These are phyloP conservation scores for Alcis repandata DNA, from an alignment of 2,888 invertebrate genomes.

Conservation along the genomic window DNA sequence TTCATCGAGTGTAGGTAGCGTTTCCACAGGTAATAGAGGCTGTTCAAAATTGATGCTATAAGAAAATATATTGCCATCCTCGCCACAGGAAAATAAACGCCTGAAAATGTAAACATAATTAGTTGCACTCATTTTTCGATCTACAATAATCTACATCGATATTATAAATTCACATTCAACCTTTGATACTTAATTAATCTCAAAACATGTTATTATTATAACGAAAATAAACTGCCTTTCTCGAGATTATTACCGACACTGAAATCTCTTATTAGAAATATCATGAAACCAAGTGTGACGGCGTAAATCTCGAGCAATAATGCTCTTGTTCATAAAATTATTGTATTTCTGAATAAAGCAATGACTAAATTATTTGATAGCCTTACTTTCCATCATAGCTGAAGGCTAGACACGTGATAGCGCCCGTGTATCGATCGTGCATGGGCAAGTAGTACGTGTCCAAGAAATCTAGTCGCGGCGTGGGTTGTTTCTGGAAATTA, in stretches of 20 bases:
- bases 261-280: too few relatives aligned
- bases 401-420: constrained; percentile 88
- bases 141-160: too few relatives aligned
- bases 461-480: constrained; percentile 73
- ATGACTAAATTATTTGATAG: neutral
- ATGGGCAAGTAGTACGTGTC: constrained; percentile 90
- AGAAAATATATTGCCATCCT: constrained; percentile 92
- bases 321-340: too few relatives aligned
- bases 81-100: constrained; percentile 88
- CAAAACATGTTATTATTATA: too few relatives aligned
- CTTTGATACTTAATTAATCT: too few relatives aligned
- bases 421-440: constrained; percentile 91
- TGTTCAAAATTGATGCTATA: constrained; percentile 85
- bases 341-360: too few relatives aligned
- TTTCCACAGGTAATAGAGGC: constrained; percentile 56
- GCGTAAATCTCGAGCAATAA: too few relatives aligned
- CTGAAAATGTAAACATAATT: constrained; percentile 50
- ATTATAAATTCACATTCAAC: too few relatives aligned
- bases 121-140: too few relatives aligned
- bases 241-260: too few relatives aligned
- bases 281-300: too few relatives aligned
- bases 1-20: constrained; percentile 46
- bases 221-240: too few relatives aligned
- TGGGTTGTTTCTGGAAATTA: constrained; percentile 71
- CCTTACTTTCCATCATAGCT: constrained; percentile 86